These are phyloP conservation scores for Patella depressa DNA, from an alignment of 2,888 invertebrate genomes.

Conservation along the genomic window DNA sequence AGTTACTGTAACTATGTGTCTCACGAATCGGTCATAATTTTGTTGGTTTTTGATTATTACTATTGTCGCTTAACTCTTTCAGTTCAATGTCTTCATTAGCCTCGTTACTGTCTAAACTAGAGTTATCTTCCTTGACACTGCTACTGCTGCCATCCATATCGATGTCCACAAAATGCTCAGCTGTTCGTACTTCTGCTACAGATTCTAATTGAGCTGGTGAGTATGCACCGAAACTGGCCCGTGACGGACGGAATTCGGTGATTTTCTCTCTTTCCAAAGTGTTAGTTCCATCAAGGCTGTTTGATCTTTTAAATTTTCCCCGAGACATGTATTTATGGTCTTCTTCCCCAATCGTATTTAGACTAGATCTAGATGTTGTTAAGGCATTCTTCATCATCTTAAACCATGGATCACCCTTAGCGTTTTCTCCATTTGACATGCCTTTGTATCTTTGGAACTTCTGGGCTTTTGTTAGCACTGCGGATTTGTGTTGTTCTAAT, in stretches of 20 bases:
- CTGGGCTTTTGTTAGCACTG: constrained; percentile 53
- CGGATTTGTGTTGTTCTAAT: constrained; percentile 46
- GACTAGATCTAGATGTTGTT: constrained; percentile 49
- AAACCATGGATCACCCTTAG: constrained; percentile 50
- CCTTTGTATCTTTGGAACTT: constrained; percentile 35
- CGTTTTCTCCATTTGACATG: background rate
- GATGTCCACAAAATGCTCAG: background rate
- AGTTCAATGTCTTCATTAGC: background rate
- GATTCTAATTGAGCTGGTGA: background rate
- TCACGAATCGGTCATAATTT: too few species aligned
- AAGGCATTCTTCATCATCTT: constrained; percentile 49
- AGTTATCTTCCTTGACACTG: constrained; percentile 2
- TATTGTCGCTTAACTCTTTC: background rate
- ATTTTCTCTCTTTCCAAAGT: background rate
- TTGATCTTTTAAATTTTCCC: background rate
- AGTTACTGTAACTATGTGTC: too few species aligned
- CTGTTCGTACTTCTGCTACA: background rate
- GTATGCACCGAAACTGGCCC: background rate
- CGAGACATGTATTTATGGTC: constrained; percentile 35
- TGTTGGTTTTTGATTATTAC: too few species aligned
- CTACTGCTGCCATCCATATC: background rate
- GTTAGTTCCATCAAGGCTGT: background rate
- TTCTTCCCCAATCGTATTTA: constrained; percentile 55
- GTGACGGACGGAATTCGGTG: background rate
- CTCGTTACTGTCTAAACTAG: constrained; percentile 6